Percentiles rank a stretch among this genome's conserved stretches.
Evolutionary conservation across 2,888 invertebrate species (phyloP).

Genomic region (Tetragnatha montana): DNA sequence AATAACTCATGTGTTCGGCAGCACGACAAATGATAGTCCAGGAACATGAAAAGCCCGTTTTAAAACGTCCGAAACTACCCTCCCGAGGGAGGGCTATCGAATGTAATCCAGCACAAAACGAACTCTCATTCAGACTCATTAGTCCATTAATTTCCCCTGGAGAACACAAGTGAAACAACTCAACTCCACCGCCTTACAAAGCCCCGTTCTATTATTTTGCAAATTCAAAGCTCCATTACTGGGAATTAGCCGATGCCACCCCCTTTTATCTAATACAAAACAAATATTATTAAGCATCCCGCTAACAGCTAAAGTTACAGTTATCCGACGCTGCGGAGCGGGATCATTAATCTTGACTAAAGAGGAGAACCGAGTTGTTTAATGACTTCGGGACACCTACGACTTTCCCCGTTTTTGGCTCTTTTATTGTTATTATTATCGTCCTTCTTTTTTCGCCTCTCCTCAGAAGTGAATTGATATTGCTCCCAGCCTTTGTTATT

Average conservation of each 20-base stretch:
- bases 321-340: not conserved
- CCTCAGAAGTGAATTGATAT: conserved; percentile 7
- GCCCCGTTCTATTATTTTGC: not conserved
- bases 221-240: not conserved
- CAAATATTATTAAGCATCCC: not conserved
- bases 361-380: not conserved
- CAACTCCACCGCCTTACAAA: not conserved
- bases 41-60: not conserved
- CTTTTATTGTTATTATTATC: not conserved
- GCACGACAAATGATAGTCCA: not conserved
- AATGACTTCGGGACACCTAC: not conserved
- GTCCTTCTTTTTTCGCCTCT: not conserved
- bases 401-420: not conserved
- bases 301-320: not conserved
- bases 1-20: not conserved
- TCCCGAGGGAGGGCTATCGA: not conserved
- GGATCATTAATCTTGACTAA: conserved; percentile 16
- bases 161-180: not conserved
- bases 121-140: not conserved
- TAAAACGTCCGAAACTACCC: not conserved
- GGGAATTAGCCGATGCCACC: not conserved
- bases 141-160: not conserved
- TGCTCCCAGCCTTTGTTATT: conserved; percentile 18
- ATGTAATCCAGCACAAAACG: not conserved
- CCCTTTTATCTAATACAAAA: not conserved